phyloP scores from a whole-genome alignment of 2,113 vertebrate species.

The Hystrix brachyura region DNA sequence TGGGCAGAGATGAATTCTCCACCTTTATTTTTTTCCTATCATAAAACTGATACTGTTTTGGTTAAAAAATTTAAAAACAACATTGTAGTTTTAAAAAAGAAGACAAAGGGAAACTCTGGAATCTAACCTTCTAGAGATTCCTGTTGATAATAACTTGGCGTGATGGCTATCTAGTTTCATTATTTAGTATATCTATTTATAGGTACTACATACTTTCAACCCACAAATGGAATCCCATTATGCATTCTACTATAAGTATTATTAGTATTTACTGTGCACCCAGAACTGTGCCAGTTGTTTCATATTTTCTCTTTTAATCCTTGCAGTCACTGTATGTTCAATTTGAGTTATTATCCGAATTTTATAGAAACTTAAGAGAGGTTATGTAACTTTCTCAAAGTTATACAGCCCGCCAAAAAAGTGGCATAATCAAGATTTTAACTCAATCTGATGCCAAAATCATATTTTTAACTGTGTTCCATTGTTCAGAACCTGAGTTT shows the following conservation, averaged over 20 bases:
- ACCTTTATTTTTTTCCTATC: not conserved
- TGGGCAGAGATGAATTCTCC: not conserved
- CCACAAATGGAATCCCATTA: conserved; percentile 24
- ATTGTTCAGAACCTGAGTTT: conserved; percentile 36
- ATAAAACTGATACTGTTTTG: conserved; percentile 14
- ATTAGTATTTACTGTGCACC: not conserved
- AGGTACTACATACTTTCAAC: conserved; percentile 38
- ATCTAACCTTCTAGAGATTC: conserved; percentile 29
- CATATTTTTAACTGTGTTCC: conserved; percentile 19
- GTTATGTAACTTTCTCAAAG: not conserved
- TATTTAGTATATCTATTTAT: conserved; percentile 31
- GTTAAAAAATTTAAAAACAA: conserved; percentile 19
- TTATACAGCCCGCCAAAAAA: not conserved
- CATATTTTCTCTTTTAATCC: conserved; percentile 56
- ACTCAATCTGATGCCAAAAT: not conserved
- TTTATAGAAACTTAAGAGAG: conserved; percentile 37
- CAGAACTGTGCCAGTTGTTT: not conserved
- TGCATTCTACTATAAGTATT: conserved; percentile 47
- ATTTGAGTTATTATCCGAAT: not conserved
- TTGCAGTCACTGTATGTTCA: not conserved
- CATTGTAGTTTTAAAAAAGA: not conserved
- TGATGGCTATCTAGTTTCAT: conserved; percentile 29
- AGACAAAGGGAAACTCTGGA: conserved; percentile 10
- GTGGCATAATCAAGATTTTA: not conserved
- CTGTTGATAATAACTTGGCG: conserved; percentile 17